phyloP scores from a whole-genome alignment of 1,140 invertebrate genomes.

The Eubasilissa regina region DNA sequence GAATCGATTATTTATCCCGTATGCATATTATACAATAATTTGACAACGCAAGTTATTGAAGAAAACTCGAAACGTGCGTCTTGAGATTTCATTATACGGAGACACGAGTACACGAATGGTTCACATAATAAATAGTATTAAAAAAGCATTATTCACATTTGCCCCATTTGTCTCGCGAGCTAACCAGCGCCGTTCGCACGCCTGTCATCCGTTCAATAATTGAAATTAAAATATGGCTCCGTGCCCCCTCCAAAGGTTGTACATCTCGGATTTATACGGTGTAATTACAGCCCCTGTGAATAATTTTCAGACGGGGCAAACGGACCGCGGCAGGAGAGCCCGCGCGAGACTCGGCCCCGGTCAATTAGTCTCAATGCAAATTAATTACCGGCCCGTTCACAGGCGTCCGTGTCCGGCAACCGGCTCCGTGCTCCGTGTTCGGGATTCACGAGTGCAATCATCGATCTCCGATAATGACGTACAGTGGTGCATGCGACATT shows the following conservation, averaged over 20 bases:
- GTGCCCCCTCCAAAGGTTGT: not conserved
- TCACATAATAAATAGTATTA: not conserved
- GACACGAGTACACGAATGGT: too few species aligned
- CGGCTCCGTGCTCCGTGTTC: too few species aligned
- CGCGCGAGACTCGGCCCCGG: slow-evolving; percentile 21
- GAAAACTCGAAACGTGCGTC: too few species aligned
- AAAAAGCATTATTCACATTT: not conserved
- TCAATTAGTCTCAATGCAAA: slow-evolving; percentile 43
- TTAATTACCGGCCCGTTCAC: slow-evolving; percentile 29
- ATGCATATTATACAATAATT: too few species aligned
- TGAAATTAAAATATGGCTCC: slow-evolving; percentile 57
- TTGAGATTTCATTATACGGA: too few species aligned
- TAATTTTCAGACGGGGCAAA: slow-evolving; percentile 30
- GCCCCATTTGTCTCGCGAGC: slow-evolving; percentile 17
- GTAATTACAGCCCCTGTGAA: slow-evolving; percentile 52
- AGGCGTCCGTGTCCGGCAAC: slow-evolving; percentile 23
- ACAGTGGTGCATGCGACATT: not conserved
- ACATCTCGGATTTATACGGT: slow-evolving; percentile 46
- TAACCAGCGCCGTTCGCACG: slow-evolving; percentile 46
- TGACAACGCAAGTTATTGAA: too few species aligned
- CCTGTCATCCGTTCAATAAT: slow-evolving; percentile 53
- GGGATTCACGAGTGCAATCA: not conserved
- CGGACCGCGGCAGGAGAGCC: slow-evolving; percentile 25
- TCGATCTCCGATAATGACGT: not conserved
- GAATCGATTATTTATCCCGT: too few species aligned